Evolutionary conservation across 2,113 vertebrate species (phyloP).

Genomic region (Isurus oxyrinchus): DNA sequence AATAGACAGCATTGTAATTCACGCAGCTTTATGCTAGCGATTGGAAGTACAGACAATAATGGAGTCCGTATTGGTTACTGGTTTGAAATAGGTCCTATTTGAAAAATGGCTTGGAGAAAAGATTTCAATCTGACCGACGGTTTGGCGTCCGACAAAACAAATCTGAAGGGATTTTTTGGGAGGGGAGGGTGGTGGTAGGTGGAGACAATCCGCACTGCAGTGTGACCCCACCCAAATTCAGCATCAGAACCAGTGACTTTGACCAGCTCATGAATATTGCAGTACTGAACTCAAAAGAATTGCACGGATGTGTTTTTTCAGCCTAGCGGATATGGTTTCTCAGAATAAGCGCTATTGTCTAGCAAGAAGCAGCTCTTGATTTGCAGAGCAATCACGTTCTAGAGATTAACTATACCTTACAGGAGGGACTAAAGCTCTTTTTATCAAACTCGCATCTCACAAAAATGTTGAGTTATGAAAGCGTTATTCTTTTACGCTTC

Average conservation of each 20-base stretch:
- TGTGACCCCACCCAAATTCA: neutral
- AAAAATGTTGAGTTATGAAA: neutral
- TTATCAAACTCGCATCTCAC: neutral
- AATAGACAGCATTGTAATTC: neutral
- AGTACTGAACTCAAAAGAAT: neutral
- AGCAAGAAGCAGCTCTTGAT: neutral
- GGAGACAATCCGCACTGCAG: slow-evolving; percentile 20
- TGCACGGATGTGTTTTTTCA: neutral
- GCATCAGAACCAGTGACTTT: neutral
- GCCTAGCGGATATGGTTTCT: neutral
- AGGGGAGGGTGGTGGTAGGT: neutral
- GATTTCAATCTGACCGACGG: no score
- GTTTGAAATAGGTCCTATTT: neutral
- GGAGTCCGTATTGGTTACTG: neutral
- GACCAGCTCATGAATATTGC: neutral
- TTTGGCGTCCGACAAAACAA: neutral
- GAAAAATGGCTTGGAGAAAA: neutral
- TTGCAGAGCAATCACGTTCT: neutral
- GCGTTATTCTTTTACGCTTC: neutral
- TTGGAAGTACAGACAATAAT: neutral
- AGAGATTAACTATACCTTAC: neutral
- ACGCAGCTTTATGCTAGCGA: neutral
- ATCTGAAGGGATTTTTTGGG: neutral
- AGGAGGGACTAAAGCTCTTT: neutral
- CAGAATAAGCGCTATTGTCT: neutral